A percentile compares a stretch with the other conserved stretches of the same genome.
Conservation (phyloP, 2,888 invertebrate species). For the Seira musarum region DNA sequence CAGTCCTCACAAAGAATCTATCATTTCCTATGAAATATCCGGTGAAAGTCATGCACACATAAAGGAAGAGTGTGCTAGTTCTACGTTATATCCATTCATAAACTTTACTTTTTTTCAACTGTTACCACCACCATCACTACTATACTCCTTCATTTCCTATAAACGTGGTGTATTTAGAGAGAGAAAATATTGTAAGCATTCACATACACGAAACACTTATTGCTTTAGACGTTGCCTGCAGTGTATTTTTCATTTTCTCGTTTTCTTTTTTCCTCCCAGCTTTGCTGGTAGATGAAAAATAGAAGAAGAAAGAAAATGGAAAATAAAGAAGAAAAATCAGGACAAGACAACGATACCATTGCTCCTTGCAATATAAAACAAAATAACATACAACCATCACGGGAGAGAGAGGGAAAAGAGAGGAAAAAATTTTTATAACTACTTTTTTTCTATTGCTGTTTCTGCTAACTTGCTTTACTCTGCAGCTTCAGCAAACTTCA, state of each 20-base stretch:
- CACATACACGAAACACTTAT: background rate
- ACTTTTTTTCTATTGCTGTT: background rate
- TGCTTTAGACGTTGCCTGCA: background rate
- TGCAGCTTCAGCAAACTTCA: background rate
- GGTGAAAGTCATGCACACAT: constrained; percentile 29
- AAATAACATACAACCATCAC: constrained; percentile 24
- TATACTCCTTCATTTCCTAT: background rate
- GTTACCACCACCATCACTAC: background rate
- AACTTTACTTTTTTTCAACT: background rate
- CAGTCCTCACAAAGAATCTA: constrained; percentile 45
- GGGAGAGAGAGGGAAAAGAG: constrained; percentile 5
- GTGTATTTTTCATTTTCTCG: constrained; percentile 5
- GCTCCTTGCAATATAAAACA: constrained; percentile 22
- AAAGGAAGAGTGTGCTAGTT: constrained; percentile 8
- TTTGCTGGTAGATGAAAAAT: constrained; percentile 6
- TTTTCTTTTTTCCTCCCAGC: constrained; percentile 5
- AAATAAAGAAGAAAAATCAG: constrained; percentile 32
- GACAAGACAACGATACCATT: constrained; percentile 29
- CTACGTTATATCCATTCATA: background rate
- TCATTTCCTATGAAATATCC: constrained; percentile 56
- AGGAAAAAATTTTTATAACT: background rate
- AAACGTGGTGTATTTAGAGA: background rate
- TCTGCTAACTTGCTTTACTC: too few species aligned
- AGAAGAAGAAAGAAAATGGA: constrained; percentile 14
- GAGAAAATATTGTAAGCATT: background rate